phyloP scores from a whole-genome alignment of 2,797 vertebrate genomes.

The Cyclopterus lumpus region DNA sequence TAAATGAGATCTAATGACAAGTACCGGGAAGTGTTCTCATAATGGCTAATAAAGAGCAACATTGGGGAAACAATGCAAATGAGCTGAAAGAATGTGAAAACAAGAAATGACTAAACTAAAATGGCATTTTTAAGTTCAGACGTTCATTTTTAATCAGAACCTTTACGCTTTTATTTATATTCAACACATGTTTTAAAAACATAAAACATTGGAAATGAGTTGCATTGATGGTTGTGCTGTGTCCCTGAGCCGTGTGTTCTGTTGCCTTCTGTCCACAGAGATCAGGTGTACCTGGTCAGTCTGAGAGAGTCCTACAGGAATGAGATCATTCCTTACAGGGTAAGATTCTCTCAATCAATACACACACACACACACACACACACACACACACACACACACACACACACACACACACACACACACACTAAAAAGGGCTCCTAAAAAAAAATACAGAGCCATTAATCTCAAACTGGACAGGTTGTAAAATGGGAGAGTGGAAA shows the following conservation, averaged over 20 bases:
- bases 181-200: neutral
- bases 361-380: constrained; percentile 31
- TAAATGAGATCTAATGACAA: constrained; percentile 14
- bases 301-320: constrained; percentile 95
- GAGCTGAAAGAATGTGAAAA: neutral
- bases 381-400: constrained; percentile 34
- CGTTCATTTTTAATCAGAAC: neutral
- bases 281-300: constrained; percentile 99
- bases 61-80: constrained; percentile 10
- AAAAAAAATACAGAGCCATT: constrained; percentile 66
- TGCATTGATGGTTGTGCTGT: constrained; percentile 4
- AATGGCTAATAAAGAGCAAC: neutral
- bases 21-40: neutral
- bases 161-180: neutral
- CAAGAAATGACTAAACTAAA: constrained; percentile 1
- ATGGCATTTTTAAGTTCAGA: neutral
- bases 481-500: constrained; percentile 71
- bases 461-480: constrained; percentile 68
- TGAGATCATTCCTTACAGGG: constrained; percentile 96
- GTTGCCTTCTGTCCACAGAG: constrained; percentile 83
- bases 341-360: constrained; percentile 80
- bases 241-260: constrained; percentile 45
- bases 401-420: constrained; percentile 21
- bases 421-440: constrained; percentile 37
- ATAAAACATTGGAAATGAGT: neutral